Conservation (phyloP, 2,113 vertebrate genomes). For the Microcebus ravelobensis region DNA sequence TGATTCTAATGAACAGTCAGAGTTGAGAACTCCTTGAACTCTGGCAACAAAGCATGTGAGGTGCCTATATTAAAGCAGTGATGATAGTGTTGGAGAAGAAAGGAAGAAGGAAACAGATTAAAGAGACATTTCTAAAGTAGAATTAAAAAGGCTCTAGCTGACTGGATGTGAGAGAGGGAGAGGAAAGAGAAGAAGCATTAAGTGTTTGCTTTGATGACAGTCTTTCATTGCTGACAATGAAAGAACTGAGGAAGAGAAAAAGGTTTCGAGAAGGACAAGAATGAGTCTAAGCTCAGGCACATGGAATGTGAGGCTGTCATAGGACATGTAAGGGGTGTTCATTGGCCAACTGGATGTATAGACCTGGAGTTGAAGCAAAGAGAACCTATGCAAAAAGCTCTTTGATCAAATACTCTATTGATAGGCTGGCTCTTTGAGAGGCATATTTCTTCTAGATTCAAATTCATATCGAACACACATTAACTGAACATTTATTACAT, state of each 20-base stretch:
- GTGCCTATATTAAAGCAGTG: not conserved
- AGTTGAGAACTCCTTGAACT: not conserved
- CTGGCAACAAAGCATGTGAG: not conserved
- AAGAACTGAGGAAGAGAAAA: not conserved
- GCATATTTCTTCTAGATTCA: not conserved
- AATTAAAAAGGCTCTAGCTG: not conserved
- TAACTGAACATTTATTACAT: not conserved
- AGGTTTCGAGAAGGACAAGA: not conserved
- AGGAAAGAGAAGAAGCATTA: not conserved
- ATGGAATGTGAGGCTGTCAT: not conserved
- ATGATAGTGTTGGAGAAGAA: not conserved
- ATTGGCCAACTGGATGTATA: not conserved
- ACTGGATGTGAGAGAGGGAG: not conserved
- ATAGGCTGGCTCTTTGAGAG: not conserved
- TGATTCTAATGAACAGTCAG: not conserved
- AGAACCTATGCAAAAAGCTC: not conserved
- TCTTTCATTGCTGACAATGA: not conserved
- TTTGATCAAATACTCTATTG: not conserved
- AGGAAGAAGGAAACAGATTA: not conserved
- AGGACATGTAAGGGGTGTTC: not conserved
- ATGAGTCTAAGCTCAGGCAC: not conserved
- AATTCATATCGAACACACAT: not conserved
- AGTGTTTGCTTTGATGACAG: not conserved
- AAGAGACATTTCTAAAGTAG: not conserved
- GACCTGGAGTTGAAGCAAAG: not conserved